These are phyloP conservation scores for Tympanoctomys barrerae DNA, from an alignment of 2,797 vertebrate species.

Conservation along the genomic window DNA sequence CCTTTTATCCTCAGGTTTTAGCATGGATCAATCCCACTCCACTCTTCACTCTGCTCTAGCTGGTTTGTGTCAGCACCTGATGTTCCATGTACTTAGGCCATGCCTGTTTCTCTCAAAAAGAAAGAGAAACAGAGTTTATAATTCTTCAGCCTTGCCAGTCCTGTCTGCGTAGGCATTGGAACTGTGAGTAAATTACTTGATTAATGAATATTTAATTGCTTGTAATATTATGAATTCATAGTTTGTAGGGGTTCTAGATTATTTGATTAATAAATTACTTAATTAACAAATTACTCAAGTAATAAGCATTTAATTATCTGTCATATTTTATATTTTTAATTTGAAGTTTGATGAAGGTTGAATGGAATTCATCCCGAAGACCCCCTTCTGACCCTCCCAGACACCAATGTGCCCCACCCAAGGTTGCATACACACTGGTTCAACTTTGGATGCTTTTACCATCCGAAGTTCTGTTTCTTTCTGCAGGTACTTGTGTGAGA, in stretches of 20 bases:
- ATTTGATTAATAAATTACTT: constrained; percentile 56
- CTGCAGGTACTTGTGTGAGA: not conserved
- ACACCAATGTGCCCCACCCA: not conserved
- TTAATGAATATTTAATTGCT: constrained; percentile 44
- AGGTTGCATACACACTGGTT: not conserved
- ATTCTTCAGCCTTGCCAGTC: not conserved
- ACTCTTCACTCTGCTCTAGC: not conserved
- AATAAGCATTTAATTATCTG: constrained; percentile 41
- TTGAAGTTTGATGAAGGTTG: constrained; percentile 32
- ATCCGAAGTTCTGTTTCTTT: not conserved
- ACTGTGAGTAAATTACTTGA: constrained; percentile 22
- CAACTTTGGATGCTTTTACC: not conserved
- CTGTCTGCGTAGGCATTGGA: constrained; percentile 23
- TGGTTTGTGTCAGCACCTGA: not conserved
- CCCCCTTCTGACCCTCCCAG: not conserved
- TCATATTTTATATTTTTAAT: constrained; percentile 36
- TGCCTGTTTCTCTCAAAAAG: not conserved
- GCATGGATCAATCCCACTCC: not conserved
- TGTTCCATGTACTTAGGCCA: not conserved
- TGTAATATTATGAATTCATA: constrained; percentile 42
- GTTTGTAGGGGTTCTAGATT: not conserved
- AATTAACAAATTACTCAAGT: constrained; percentile 54
- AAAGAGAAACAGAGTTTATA: not conserved
- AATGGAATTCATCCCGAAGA: not conserved
- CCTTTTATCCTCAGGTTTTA: not conserved